Conservation (phyloP, 2,113 vertebrate genomes). For the Campylomormyrus numenius region DNA sequence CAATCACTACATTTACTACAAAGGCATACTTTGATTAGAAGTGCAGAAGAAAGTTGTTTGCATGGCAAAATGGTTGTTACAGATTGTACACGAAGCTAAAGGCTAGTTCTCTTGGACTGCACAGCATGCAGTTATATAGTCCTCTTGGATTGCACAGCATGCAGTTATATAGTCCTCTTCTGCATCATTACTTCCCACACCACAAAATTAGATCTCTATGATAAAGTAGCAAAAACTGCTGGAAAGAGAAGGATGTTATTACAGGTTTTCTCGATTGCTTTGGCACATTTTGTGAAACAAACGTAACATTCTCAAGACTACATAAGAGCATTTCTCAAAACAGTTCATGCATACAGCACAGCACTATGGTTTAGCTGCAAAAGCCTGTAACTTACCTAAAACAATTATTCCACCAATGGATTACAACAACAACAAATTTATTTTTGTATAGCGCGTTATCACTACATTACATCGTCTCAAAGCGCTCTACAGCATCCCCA, state of each 20-base stretch:
- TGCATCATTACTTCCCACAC: neutral
- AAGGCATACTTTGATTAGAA: neutral
- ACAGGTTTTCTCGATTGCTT: too few species aligned
- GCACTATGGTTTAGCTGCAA: too few species aligned
- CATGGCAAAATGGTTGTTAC: neutral
- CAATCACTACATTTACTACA: neutral
- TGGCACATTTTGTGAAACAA: too few species aligned
- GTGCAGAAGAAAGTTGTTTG: neutral
- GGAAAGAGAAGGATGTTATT: neutral
- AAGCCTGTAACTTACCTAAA: too few species aligned
- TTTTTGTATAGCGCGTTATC: too few species aligned
- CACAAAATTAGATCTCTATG: neutral
- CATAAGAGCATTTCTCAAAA: too few species aligned
- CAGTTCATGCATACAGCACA: too few species aligned
- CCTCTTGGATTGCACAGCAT: neutral
- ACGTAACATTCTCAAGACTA: too few species aligned
- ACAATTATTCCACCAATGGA: too few species aligned
- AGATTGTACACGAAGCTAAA: neutral
- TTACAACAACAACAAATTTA: too few species aligned
- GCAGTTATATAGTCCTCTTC: neutral
- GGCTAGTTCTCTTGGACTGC: neutral
- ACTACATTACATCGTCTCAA: too few species aligned
- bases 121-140: neutral
- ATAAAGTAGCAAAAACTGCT: neutral
- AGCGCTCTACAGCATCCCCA: too few species aligned